Evolutionary conservation across 2,888 invertebrate genomes (phyloP).

Genomic region (Helicoverpa assulta): DNA sequence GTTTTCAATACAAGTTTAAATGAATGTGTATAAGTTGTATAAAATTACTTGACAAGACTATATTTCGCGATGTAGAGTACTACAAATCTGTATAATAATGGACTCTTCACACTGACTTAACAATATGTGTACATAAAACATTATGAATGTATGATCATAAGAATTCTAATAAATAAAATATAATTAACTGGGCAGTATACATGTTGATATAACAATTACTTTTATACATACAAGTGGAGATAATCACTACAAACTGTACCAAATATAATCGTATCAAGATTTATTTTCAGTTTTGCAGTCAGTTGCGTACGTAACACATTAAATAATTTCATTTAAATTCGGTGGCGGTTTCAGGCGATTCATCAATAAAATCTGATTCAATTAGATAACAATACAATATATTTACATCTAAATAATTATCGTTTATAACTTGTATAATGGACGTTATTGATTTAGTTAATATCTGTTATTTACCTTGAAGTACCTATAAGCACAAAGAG

Average conservation of each 20-base stretch:
- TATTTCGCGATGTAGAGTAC: slow-evolving; percentile 3
- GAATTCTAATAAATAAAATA: slow-evolving; percentile 36
- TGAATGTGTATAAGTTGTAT: background rate
- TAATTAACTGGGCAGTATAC: slow-evolving; percentile 24
- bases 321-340: slow-evolving; percentile 46
- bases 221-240: slow-evolving; percentile 15
- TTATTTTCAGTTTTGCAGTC: slow-evolving; percentile 10
- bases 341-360: slow-evolving; percentile 58
- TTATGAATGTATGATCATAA: slow-evolving; percentile 16
- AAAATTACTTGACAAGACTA: background rate
- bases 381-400: slow-evolving; percentile 58
- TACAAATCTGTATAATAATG: slow-evolving; percentile 19
- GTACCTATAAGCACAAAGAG: slow-evolving; percentile 50
- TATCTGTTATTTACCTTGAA: slow-evolving; percentile 40
- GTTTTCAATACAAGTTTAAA: no score
- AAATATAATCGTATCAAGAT: slow-evolving; percentile 16
- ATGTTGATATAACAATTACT: slow-evolving; percentile 6
- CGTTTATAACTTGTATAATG: slow-evolving; percentile 53
- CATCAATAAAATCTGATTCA: slow-evolving; percentile 61
- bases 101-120: slow-evolving; percentile 32
- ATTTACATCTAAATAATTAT: slow-evolving; percentile 55
- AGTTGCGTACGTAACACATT: slow-evolving; percentile 11
- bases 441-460: slow-evolving; percentile 57
- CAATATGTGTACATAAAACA: slow-evolving; percentile 31
- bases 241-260: slow-evolving; percentile 30